These are phyloP conservation scores for Halcyon badia DNA, from an alignment of 2,797 vertebrate genomes.

Conservation along the genomic window DNA sequence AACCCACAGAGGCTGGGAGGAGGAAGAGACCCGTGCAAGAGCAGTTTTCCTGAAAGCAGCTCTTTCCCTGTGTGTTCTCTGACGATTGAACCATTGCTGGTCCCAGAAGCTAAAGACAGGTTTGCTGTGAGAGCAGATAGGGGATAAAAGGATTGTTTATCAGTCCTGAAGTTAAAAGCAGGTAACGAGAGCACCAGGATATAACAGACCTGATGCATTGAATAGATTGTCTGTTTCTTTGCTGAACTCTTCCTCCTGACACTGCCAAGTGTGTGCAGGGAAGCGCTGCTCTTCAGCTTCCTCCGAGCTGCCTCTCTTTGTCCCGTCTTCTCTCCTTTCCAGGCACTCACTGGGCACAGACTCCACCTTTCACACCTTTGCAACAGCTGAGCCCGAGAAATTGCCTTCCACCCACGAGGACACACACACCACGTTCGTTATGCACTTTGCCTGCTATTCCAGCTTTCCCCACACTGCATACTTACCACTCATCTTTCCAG, in stretches of 20 bases:
- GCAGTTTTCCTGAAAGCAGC: fast-evolving
- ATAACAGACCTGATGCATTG: background rate
- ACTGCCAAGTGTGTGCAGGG: fast-evolving
- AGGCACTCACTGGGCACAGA: background rate
- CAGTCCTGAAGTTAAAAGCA: background rate
- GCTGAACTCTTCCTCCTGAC: background rate
- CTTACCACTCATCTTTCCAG: background rate
- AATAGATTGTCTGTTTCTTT: background rate
- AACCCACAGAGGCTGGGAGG: background rate
- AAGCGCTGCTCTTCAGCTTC: background rate
- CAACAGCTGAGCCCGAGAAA: background rate
- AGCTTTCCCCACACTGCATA: background rate
- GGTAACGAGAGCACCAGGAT: background rate
- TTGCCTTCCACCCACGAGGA: background rate
- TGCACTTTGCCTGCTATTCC: background rate
- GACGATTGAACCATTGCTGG: background rate
- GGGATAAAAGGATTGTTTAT: background rate
- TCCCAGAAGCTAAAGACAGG: background rate
- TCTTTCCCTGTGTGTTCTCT: background rate
- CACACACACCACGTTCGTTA: fast-evolving
- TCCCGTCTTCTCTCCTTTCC: background rate
- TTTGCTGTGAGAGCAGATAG: background rate
- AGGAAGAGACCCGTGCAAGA: fast-evolving
- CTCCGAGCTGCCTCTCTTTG: background rate
- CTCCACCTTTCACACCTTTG: background rate